A percentile compares a stretch with the other conserved stretches of the same genome.
Evolutionary conservation across 2,113 vertebrate species (phyloP).

Genomic region (Clarias magur): DNA sequence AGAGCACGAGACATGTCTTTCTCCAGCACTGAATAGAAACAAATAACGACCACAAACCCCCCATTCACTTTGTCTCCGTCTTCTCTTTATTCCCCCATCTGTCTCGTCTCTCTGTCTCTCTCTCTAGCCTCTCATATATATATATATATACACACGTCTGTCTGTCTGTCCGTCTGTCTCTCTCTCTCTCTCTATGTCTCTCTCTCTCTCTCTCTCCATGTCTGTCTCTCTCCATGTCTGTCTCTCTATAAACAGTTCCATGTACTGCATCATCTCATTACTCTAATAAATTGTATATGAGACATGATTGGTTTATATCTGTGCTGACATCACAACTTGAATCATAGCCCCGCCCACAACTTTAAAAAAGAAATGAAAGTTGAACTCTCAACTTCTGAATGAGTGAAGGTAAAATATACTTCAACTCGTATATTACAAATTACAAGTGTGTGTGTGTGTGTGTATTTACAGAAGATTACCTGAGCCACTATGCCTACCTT

Average conservation of each 20-base stretch:
- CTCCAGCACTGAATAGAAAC: not conserved
- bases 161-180: too few species aligned
- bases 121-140: too few species aligned
- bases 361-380: too few species aligned
- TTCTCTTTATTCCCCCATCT: not conserved
- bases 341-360: too few species aligned
- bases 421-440: not conserved
- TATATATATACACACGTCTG: too few species aligned
- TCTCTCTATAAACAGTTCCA: not conserved
- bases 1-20: not conserved
- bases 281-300: not conserved
- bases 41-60: not conserved
- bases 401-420: too few species aligned
- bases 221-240: not conserved
- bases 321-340: not conserved
- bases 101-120: not conserved
- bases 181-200: not conserved
- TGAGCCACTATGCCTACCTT: conserved; percentile 74
- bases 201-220: not conserved
- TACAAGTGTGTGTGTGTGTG: too few species aligned
- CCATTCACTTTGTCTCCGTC: not conserved
- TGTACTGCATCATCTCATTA: not conserved
- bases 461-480: not conserved
- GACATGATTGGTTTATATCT: not conserved
- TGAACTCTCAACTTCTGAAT: too few species aligned